Evolutionary conservation across 2,797 vertebrate species (phyloP), one percentile per base, ranked within the genome.

Genomic region (Fistularia tabacaria): DNA sequence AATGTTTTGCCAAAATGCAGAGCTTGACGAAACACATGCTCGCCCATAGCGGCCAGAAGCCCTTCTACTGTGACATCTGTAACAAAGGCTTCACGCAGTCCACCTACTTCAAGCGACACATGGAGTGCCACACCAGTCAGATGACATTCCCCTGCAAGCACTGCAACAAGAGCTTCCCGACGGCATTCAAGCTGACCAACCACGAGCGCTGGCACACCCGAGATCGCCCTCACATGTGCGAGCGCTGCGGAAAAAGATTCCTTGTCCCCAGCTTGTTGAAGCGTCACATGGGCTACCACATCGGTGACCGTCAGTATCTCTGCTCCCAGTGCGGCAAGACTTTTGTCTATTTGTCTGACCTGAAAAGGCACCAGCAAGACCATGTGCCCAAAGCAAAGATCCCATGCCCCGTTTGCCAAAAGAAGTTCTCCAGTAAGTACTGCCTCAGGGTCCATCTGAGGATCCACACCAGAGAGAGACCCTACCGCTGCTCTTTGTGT

Each of bases 141-240:
- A 86, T 84, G 82, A 88, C 79, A 0, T 88, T 86, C 52, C 84
- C 86, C 25, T 90, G 88, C 77, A 86, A 85, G 46, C 85, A 89
- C 54, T 90, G 88, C 79, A 74, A 0, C 65, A 92, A 92, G 57
- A 77, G 57, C 52, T 92, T 91, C 71, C 90, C 90, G 0, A 91
- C 90, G 0, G 78, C 87, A 0, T 91, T 91, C 73, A 91, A 91
- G 65, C 84, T 91, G 61, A 74, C 86, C 0, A 87, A 90, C 62
- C 91, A 92, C 49, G 83, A 88, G 69, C 90, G 90, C 56, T 91
- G 90, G 85, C 91, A 91, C 79, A 90, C 89, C n/a, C 68, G 88
- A 51, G 89, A 90, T 6, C 90, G 90, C 1, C 88, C 90, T 0
- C 90, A 91, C 64, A 86, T 89, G 81, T 92, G 91, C 37, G 89